phyloP scores from a whole-genome alignment of 64 coral and sea anemone species.

The Orbicella faveolata region DNA sequence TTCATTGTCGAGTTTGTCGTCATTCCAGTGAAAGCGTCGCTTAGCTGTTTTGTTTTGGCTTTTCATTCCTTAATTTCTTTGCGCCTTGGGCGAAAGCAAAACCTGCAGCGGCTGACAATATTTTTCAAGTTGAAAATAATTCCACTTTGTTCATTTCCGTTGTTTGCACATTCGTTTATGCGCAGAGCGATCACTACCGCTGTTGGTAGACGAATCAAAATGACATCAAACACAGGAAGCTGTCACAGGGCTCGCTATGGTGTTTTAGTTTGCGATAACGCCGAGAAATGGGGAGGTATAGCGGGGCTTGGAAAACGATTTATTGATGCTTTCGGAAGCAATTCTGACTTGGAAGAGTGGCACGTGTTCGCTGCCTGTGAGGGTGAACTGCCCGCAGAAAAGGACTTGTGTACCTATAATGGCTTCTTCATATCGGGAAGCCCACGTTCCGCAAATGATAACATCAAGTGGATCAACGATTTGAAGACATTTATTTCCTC shows the following conservation, averaged over 20 bases:
- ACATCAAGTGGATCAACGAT: constrained; percentile 49
- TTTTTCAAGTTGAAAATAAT: constrained; percentile 32
- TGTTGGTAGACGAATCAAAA: neutral
- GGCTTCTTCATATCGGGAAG: constrained; percentile 51
- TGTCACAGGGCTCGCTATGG: constrained; percentile 32
- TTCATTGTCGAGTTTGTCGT: constrained; percentile 17
- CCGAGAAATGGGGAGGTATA: constrained; percentile 42
- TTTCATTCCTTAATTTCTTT: constrained; percentile 1
- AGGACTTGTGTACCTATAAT: constrained; percentile 42
- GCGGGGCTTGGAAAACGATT: neutral
- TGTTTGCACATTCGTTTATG: constrained; percentile 1
- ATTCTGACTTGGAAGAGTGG: constrained; percentile 17
- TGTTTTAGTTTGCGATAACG: constrained; percentile 31
- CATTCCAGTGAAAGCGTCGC: constrained; percentile 14
- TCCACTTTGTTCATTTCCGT: constrained; percentile 32
- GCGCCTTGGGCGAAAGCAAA: constrained; percentile 1
- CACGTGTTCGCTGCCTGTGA: constrained; percentile 13
- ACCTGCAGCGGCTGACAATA: neutral
- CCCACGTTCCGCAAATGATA: constrained; percentile 26
- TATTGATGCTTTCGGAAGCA: constrained; percentile 19
- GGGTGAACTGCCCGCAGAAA: constrained; percentile 16
- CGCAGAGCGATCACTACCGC: neutral
- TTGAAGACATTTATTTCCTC: constrained; percentile 36
- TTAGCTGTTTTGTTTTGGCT: constrained; percentile 20
- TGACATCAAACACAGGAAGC: constrained; percentile 29